A percentile compares a stretch with the other conserved stretches of the same genome.
Conservation (phyloP, 2,888 invertebrate species). For the Drosophila kuntzei region DNA sequence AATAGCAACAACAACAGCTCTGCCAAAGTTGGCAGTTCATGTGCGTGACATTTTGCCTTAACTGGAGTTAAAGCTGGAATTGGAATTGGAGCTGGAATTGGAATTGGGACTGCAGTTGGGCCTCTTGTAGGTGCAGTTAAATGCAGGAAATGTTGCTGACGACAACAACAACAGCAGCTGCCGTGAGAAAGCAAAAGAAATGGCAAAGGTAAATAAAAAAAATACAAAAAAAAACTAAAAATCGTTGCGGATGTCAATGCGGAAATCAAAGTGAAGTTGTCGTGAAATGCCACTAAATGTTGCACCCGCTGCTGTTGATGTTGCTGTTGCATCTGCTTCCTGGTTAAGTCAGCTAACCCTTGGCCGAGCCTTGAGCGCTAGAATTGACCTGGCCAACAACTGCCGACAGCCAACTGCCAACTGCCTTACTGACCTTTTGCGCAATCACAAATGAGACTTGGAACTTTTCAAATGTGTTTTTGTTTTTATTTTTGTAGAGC, state of each 20-base stretch:
- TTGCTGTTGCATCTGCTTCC: constrained; percentile 50
- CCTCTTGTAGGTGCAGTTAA: constrained; percentile 64
- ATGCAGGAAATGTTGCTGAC: constrained; percentile 65
- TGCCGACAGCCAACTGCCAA: constrained; percentile 5
- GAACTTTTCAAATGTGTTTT: constrained; percentile 33
- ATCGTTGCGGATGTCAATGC: constrained; percentile 75
- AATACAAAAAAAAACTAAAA: constrained; percentile 20
- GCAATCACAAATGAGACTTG: constrained; percentile 31
- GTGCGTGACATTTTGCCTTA: constrained; percentile 74
- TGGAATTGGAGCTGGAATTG: constrained; percentile 28
- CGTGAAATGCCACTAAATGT: constrained; percentile 77
- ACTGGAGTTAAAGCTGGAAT: constrained; percentile 24
- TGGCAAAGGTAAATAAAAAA: constrained; percentile 69
- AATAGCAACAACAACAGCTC: constrained; percentile 8
- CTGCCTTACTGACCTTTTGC: constrained; percentile 51
- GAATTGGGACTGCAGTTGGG: constrained; percentile 27
- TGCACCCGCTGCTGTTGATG: constrained; percentile 13
- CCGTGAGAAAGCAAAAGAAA: constrained; percentile 79
- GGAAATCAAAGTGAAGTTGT: constrained; percentile 63
- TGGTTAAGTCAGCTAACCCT: constrained; percentile 48
- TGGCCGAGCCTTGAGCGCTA: constrained; percentile 29
- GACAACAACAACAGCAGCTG: constrained; percentile 20
- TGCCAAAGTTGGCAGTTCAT: constrained; percentile 66
- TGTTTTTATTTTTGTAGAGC: background rate
- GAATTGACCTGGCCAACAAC: constrained; percentile 30